Conservation (phyloP, 2,888 invertebrate genomes). For the Microctonus brassicae region DNA sequence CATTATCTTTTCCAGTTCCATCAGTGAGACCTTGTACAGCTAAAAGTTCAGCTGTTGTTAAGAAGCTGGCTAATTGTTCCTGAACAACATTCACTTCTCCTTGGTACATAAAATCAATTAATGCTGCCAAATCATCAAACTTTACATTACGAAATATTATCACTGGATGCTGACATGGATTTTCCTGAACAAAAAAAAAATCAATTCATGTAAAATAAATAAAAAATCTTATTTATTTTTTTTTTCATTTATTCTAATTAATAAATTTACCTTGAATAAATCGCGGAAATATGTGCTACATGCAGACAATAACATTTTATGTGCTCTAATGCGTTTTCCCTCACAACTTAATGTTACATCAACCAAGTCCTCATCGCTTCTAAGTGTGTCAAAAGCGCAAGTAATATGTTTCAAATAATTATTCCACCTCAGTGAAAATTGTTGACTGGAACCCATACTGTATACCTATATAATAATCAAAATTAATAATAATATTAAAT, state of each 20-base stretch:
- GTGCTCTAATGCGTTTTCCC: conserved; percentile 86
- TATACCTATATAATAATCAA: conserved; percentile 68
- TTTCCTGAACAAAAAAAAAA: conserved; percentile 74
- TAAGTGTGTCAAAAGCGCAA: conserved; percentile 82
- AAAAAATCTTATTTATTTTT: too few relatives aligned
- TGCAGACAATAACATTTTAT: conserved; percentile 87
- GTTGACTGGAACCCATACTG: conserved; percentile 77
- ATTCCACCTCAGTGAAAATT: conserved; percentile 90
- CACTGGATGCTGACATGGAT: conserved; percentile 85
- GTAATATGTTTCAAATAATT: conserved; percentile 87
- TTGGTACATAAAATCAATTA: conserved; percentile 85
- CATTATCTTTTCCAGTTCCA: conserved; percentile 68
- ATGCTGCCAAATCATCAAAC: conserved; percentile 82
- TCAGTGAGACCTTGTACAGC: conserved; percentile 84
- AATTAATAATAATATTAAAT: background rate
- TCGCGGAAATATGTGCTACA: conserved; percentile 84
- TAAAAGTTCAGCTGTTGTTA: conserved; percentile 82
- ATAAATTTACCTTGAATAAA: conserved; percentile 69
- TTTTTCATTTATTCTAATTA: too few relatives aligned
- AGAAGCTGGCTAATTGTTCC: conserved; percentile 82
- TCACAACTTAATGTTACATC: conserved; percentile 90
- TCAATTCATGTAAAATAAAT: background rate
- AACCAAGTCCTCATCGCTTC: conserved; percentile 75
- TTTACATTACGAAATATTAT: conserved; percentile 85
- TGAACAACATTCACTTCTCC: conserved; percentile 87